These are phyloP conservation scores for Crypturellus undulatus DNA, from an alignment of 2,113 vertebrate species.

Conservation along the genomic window DNA sequence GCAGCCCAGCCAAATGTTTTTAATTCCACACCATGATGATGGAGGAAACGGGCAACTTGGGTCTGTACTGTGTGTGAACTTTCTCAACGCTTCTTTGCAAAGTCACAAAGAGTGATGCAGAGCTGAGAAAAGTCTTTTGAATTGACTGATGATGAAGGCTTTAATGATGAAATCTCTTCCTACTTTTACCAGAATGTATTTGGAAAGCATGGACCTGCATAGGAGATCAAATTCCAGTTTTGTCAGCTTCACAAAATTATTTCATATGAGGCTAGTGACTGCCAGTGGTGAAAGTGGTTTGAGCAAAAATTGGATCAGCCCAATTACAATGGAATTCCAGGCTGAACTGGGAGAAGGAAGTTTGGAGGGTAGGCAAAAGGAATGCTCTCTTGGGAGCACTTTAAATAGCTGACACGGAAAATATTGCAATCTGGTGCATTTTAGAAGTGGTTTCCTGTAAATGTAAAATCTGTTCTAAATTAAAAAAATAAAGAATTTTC, in stretches of 20 bases:
- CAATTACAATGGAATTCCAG: constrained; percentile 65
- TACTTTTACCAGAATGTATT: constrained; percentile 65
- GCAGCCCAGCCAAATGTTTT: constrained; percentile 75
- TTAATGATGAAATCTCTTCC: constrained; percentile 65
- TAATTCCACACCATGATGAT: constrained; percentile 70
- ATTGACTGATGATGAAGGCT: constrained; percentile 54
- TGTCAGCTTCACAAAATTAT: constrained; percentile 61
- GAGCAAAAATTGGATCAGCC: constrained; percentile 60
- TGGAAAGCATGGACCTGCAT: constrained; percentile 54
- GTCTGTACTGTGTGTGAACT: constrained; percentile 46
- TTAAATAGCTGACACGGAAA: constrained; percentile 70
- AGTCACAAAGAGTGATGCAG: constrained; percentile 45
- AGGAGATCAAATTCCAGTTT: constrained; percentile 64
- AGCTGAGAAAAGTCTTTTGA: constrained; percentile 58
- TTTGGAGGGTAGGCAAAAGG: constrained; percentile 44
- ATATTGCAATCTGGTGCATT: constrained; percentile 69
- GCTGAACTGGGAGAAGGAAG: constrained; percentile 55
- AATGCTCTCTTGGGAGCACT: constrained; percentile 51
- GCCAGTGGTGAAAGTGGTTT: constrained; percentile 70
- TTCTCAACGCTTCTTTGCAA: constrained; percentile 50
- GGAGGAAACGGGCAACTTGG: constrained; percentile 71
- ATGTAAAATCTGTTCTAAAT: constrained; percentile 74
- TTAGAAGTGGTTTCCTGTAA: constrained; percentile 71
- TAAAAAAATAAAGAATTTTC: constrained; percentile 56
- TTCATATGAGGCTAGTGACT: constrained; percentile 51